Evolutionary conservation across 2,888 invertebrate genomes (phyloP).

Genomic region (Luffia ferchaultella): DNA sequence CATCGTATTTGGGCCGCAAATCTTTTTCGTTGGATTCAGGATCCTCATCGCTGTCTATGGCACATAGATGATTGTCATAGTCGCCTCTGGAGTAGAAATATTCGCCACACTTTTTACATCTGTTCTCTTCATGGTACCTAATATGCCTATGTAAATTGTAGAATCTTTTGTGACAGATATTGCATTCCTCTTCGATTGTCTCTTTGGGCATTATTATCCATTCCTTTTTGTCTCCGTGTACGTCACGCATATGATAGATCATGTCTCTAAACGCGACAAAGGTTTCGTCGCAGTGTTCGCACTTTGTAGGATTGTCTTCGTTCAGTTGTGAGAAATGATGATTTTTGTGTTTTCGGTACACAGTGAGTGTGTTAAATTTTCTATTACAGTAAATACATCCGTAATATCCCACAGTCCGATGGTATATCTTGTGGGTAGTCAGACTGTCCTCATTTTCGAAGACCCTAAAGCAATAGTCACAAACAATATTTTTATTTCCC

Average conservation of each 20-base stretch:
- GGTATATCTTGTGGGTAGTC: conserved; percentile 45
- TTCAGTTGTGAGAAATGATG: conserved; percentile 47
- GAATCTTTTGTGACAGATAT: conserved; percentile 50
- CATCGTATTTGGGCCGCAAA: conserved; percentile 34
- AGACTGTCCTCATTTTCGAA: conserved; percentile 53
- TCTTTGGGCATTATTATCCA: conserved; percentile 54
- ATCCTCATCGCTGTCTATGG: conserved; percentile 53
- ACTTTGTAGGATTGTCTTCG: conserved; percentile 50
- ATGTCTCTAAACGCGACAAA: conserved; percentile 61
- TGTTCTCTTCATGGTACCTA: conserved; percentile 52
- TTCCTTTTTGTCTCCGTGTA: conserved; percentile 50
- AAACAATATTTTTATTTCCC: conserved; percentile 38
- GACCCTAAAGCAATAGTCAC: conserved; percentile 55
- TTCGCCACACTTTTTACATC: conserved; percentile 53
- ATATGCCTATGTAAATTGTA: conserved; percentile 50
- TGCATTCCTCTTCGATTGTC: conserved; percentile 43
- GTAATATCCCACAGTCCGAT: conserved; percentile 46
- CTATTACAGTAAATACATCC: conserved; percentile 59
- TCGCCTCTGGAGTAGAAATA: conserved; percentile 49
- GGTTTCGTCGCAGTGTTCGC: conserved; percentile 61
- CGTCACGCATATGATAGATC: conserved; percentile 57
- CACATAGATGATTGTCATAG: conserved; percentile 50
- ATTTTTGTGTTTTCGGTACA: conserved; percentile 58
- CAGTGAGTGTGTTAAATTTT: conserved; percentile 56
- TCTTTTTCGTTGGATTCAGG: conserved; percentile 19